phyloP scores from a whole-genome alignment of 2,888 invertebrate species.

The Thecocarcelia acutangulata region DNA sequence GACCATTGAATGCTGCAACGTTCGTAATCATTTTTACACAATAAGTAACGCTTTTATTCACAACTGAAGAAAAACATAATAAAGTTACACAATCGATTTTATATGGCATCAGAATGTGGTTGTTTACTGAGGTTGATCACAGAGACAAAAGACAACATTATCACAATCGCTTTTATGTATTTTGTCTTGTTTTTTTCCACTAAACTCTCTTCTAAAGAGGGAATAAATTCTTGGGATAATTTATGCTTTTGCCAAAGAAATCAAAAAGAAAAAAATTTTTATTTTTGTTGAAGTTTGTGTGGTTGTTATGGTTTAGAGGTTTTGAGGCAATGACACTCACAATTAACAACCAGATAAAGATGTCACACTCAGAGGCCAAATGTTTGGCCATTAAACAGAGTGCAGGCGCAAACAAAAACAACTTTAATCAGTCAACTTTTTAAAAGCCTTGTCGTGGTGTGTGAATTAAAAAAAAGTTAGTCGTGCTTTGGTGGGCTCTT shows the following conservation, averaged over 20 bases:
- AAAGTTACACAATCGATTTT: conserved; percentile 57
- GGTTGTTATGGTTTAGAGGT: not conserved
- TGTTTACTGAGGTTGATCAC: not conserved
- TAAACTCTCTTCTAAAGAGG: not conserved
- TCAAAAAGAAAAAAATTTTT: conserved; percentile 5
- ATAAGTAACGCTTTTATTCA: not conserved
- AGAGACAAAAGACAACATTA: not conserved
- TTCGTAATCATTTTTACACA: conserved; percentile 31
- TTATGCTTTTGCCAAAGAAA: not conserved
- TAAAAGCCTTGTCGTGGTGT: no score
- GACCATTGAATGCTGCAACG: conserved; percentile 35
- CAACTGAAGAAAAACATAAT: conserved; percentile 15
- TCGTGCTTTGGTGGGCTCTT: no score
- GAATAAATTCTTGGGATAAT: conserved; percentile 14
- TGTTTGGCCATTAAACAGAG: not conserved
- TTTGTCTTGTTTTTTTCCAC: not conserved
- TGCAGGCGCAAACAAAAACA: no score
- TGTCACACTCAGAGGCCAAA: conserved; percentile 19
- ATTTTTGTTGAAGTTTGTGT: conserved; percentile 8
- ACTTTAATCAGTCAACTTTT: no score
- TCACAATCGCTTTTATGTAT: conserved; percentile 30
- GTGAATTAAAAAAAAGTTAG: no score
- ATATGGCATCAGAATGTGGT: conserved; percentile 61
- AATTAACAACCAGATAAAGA: not conserved
- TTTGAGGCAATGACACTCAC: not conserved